Evolutionary conservation across 2,888 invertebrate species (phyloP), one percentile per base, ranked within the genome.

Genomic region (Gastracanthus pulcherrimus): DNA sequence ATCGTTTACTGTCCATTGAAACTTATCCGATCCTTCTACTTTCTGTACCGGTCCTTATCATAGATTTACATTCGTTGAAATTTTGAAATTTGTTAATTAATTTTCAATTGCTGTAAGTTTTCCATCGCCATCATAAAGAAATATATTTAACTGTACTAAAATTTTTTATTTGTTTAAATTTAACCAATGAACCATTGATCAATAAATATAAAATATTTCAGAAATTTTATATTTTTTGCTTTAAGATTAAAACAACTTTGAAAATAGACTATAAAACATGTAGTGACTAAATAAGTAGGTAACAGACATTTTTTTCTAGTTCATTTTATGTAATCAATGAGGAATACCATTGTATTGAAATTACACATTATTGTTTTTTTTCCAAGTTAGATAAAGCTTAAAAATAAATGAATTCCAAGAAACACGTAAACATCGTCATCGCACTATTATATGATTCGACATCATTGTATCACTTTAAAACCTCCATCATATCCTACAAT

Each of bases 1-100:
- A 80, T 82, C 72, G 71, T 58, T 69, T 41, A 16, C 38, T 13
- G 31, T 3, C 72, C 26, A 80, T 76, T 76, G 41, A 82, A 67
- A 70, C 38, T 66, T 66, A 60, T 58, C 60, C 58, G 48, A 66
- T 66, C 48, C 45, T 2, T 26, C 2, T 16, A 11, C 36, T 67
- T 62, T 76, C 34, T 2, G 9, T 29, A 29, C 11, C 31, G 55
- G 36, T 55, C 36, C 64, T 82, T 64, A 75, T 51, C 62, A 19
- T 7, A 4, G 3, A 70, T 78, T 82, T 64, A 41, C 75, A 78
- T 45, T 69, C 76, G 58, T 38, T 31, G 58, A 67, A 71, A 66
- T 34, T 70, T 55, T 41, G 29, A 11, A 60, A 29, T 19, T 55
- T 26, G 9, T 36, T 23, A 0, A 23, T 1, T 16, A 29, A 9